Conservation (phyloP, 2,113 vertebrate species). For the Ceuthmochares aereus region DNA sequence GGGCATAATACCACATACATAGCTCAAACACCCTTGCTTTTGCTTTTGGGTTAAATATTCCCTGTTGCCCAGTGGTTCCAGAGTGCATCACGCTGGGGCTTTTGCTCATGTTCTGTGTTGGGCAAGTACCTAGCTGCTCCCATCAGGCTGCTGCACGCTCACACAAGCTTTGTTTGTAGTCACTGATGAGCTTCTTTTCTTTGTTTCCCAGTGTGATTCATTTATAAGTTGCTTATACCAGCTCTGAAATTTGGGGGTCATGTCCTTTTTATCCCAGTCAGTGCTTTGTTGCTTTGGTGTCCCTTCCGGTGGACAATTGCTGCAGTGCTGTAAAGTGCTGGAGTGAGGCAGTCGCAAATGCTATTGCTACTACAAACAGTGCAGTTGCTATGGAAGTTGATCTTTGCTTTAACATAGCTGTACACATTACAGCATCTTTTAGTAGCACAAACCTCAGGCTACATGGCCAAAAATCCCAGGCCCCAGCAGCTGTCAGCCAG, state of each 20-base stretch:
- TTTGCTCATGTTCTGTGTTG: neutral
- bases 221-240: neutral
- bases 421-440: neutral
- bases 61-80: neutral
- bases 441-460: neutral
- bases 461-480: neutral
- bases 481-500: neutral
- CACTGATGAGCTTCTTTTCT: neutral
- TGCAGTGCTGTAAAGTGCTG: neutral
- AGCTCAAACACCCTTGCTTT: neutral
- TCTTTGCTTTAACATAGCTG: neutral
- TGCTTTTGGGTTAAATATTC: neutral
- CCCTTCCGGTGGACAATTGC: neutral
- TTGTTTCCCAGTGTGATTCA: neutral
- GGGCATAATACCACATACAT: neutral
- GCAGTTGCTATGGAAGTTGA: too few relatives aligned
- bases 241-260: neutral
- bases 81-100: rapidly evolving
- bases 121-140: neutral
- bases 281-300: neutral
- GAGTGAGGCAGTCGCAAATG: too few relatives aligned
- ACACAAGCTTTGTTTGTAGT: neutral
- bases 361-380: too few relatives aligned
- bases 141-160: neutral
- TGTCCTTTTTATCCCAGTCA: neutral